phyloP scores from a whole-genome alignment of 2,888 invertebrate genomes.

The Stenurella melanura region DNA sequence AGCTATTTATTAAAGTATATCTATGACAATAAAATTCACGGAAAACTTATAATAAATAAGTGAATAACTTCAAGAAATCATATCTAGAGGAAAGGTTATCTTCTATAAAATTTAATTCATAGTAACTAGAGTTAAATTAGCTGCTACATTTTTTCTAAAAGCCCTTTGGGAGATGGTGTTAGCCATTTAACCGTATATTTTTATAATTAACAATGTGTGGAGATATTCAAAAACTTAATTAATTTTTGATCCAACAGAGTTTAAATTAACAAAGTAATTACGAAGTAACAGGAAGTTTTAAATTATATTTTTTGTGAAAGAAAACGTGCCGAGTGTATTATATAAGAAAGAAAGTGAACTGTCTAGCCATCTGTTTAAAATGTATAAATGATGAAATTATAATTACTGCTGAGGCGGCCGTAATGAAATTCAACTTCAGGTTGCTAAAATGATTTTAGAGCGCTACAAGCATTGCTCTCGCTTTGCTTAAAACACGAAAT shows the following conservation, averaged over 20 bases:
- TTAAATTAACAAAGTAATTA: conserved; percentile 59
- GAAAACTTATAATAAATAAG: too few relatives aligned
- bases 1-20: too few relatives aligned
- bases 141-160: background rate
- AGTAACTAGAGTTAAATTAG: conserved; percentile 2
- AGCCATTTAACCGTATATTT: background rate
- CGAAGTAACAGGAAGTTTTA: conserved; percentile 55
- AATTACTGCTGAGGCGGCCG: conserved; percentile 59
- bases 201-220: conserved; percentile 15
- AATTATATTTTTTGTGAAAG: conserved; percentile 53
- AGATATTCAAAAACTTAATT: conserved; percentile 12
- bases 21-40: too few relatives aligned
- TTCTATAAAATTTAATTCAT: background rate
- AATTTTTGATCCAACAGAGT: conserved; percentile 33
- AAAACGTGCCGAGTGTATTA: conserved; percentile 54
- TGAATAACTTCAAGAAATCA: background rate
- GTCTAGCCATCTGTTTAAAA: conserved; percentile 63
- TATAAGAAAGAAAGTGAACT: conserved; percentile 57
- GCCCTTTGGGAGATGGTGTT: background rate
- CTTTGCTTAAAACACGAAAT: conserved; percentile 48
- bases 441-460: conserved; percentile 55
- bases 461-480: conserved; percentile 42
- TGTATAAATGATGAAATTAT: conserved; percentile 65
- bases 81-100: background rate
- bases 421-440: conserved; percentile 64